phyloP scores from a whole-genome alignment of 2,888 invertebrate species.

The Calameuta filiformis region DNA sequence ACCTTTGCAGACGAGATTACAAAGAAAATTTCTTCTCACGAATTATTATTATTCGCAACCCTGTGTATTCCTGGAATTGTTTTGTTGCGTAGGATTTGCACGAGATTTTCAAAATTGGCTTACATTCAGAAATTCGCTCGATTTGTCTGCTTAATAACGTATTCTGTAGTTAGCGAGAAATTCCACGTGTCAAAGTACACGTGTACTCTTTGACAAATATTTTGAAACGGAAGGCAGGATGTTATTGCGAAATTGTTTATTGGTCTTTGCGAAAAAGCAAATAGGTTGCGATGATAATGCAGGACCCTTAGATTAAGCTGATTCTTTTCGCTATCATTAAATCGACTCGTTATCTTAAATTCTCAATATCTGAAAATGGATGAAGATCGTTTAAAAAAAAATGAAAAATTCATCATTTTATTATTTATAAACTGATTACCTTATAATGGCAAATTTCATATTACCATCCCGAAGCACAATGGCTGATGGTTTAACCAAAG shows the following conservation, averaged over 20 bases:
- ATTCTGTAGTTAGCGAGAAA: not conserved
- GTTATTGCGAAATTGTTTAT: not conserved
- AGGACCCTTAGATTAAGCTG: not conserved
- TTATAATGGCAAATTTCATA: conserved; percentile 32
- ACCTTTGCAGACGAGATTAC: not conserved
- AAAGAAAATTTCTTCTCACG: not conserved
- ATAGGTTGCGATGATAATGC: not conserved
- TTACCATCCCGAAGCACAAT: conserved; percentile 34
- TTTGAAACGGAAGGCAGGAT: not conserved
- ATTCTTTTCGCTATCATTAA: not conserved
- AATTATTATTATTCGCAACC: not conserved
- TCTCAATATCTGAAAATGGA: not conserved
- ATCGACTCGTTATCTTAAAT: not conserved
- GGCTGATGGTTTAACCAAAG: conserved; percentile 28
- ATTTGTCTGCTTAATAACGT: not conserved
- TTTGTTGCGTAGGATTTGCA: not conserved
- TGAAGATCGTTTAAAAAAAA: not conserved
- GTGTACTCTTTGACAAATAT: not conserved
- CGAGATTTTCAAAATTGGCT: not conserved
- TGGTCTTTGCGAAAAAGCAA: not conserved
- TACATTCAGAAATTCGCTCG: not conserved
- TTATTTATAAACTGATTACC: conserved; percentile 11
- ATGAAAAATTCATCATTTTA: not conserved
- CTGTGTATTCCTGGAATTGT: not conserved
- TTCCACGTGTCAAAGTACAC: not conserved